These are phyloP conservation scores for Drosophila birchii DNA, from an alignment of 2,888 invertebrate species.

Conservation along the genomic window DNA sequence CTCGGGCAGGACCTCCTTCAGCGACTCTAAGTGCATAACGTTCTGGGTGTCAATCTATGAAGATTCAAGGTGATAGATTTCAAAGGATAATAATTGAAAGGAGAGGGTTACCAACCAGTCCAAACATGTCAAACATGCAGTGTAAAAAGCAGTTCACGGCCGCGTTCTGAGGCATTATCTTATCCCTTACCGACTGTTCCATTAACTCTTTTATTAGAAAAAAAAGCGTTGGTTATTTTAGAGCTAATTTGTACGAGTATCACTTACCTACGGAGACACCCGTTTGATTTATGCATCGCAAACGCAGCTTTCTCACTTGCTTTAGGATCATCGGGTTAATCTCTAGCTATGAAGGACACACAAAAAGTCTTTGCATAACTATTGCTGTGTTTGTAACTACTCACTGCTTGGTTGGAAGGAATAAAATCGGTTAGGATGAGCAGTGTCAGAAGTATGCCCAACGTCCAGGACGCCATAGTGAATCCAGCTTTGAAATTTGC, in stretches of 20 bases:
- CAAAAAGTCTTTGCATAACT: background rate
- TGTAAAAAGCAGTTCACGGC: conserved; percentile 82
- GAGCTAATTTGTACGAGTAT: background rate
- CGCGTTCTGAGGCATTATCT: conserved; percentile 65
- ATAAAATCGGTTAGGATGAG: conserved; percentile 12
- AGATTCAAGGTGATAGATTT: background rate
- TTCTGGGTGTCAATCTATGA: conserved; percentile 78
- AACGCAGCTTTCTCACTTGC: conserved; percentile 75
- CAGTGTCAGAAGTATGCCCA: conserved; percentile 6
- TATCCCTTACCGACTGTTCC: conserved; percentile 45
- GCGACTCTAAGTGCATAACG: conserved; percentile 75
- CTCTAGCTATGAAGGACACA: conserved; percentile 60
- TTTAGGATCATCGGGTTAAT: conserved; percentile 72
- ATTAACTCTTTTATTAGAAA: conserved; percentile 58
- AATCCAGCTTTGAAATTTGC: background rate
- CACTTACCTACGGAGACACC: conserved; percentile 74
- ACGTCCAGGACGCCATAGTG: conserved; percentile 13
- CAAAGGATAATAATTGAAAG: background rate
- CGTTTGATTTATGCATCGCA: conserved; percentile 73
- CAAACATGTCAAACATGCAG: conserved; percentile 81
- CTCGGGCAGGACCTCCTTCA: conserved; percentile 78
- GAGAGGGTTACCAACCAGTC: conserved; percentile 73
- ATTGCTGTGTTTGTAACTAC: background rate
- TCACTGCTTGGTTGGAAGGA: conserved; percentile 7
- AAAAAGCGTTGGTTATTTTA: background rate